Conservation (phyloP, 1,140 invertebrate genomes). For the Zaprionus camerounensis region DNA sequence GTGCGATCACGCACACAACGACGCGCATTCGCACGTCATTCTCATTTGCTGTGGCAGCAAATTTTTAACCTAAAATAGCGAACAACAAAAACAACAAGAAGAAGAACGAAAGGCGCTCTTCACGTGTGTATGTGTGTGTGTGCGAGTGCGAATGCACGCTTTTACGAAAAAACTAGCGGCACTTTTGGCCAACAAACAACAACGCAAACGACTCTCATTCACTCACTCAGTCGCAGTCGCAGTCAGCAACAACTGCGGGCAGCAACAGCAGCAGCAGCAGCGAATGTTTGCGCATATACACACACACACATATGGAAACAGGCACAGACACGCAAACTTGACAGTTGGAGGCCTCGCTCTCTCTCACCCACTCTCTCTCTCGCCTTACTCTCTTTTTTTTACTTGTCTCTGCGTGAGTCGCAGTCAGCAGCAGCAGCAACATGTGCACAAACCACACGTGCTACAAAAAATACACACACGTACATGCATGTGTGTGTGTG, state of each 20-base stretch:
- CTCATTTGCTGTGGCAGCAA: conserved; percentile 57
- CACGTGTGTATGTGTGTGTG: conserved; percentile 4
- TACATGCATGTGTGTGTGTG: conserved; percentile 19
- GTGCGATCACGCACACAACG: conserved; percentile 6
- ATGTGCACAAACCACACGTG: conserved; percentile 84
- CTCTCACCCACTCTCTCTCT: conserved; percentile 40
- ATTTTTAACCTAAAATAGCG: conserved; percentile 79
- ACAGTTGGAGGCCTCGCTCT: conserved; percentile 18
- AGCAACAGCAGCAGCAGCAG: conserved; percentile 30
- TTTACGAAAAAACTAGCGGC: conserved; percentile 62
- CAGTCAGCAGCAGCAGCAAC: conserved; percentile 64
- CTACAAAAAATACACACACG: conserved; percentile 68
- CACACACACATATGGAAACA: conserved; percentile 12
- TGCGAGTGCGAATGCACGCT: conserved; percentile 56
- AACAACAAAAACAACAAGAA: conserved; percentile 43
- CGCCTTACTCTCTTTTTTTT: conserved; percentile 22
- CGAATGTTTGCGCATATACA: conserved; percentile 45
- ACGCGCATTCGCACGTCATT: conserved; percentile 31
- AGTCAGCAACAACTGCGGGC: conserved; percentile 3
- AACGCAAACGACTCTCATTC: conserved; percentile 29
- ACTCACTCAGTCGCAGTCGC: conserved; percentile 14
- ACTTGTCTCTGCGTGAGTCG: conserved; percentile 27
- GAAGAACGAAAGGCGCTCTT: conserved; percentile 23
- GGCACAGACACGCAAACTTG: background rate
- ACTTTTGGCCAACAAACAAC: conserved; percentile 77